Conservation (phyloP, 1,140 invertebrate genomes). For the Trichonephila clavata region DNA sequence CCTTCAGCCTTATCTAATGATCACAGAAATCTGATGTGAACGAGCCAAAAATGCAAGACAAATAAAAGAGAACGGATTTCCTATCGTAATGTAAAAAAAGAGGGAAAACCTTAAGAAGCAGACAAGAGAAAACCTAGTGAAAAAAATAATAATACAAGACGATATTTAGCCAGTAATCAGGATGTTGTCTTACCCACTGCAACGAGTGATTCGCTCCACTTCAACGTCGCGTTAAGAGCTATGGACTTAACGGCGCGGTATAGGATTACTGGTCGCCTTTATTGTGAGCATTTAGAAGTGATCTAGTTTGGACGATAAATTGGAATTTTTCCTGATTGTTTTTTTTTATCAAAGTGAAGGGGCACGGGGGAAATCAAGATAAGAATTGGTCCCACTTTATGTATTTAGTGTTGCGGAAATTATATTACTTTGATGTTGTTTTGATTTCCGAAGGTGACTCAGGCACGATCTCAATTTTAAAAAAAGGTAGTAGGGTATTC, state of each 20-base stretch:
- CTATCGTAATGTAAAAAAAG: slow-evolving; percentile 38
- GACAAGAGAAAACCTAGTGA: slow-evolving; percentile 8
- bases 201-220: slow-evolving; percentile 49
- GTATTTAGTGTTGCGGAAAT: slow-evolving; percentile 52
- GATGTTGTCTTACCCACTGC: slow-evolving; percentile 61
- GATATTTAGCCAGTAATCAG: slow-evolving; percentile 69
- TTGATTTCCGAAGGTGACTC: background rate
- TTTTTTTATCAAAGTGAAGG: slow-evolving; percentile 31
- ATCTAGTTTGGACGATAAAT: slow-evolving; percentile 64
- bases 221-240: slow-evolving; percentile 33
- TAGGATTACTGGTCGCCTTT: slow-evolving; percentile 59
- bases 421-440: slow-evolving; percentile 9
- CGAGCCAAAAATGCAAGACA: slow-evolving; percentile 57
- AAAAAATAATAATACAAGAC: slow-evolving; percentile 49
- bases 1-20: slow-evolving; percentile 60
- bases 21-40: slow-evolving; percentile 47
- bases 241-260: slow-evolving; percentile 53
- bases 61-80: slow-evolving; percentile 56
- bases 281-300: slow-evolving; percentile 55
- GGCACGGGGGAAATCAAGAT: slow-evolving; percentile 47
- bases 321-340: background rate
- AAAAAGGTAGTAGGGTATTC: background rate
- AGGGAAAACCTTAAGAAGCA: background rate
- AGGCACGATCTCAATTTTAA: background rate
- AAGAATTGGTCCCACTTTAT: slow-evolving; percentile 41